Percentiles rank a stretch among this genome's conserved stretches.
Conservation (phyloP, 1,140 invertebrate genomes). For the Pinna nobilis region DNA sequence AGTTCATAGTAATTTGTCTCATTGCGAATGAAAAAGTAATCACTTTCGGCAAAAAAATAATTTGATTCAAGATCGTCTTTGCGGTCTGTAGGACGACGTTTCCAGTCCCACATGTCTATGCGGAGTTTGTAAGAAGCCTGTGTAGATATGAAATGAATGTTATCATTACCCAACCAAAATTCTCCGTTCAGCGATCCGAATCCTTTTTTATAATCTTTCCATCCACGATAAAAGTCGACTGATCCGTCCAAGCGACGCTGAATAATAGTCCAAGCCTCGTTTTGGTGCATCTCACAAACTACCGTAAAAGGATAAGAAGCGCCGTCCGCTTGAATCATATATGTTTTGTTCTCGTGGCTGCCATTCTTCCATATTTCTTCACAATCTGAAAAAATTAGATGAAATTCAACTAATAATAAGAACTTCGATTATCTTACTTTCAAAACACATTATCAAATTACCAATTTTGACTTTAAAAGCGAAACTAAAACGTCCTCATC, state of each 20-base stretch:
- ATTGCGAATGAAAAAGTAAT: constrained; percentile 36
- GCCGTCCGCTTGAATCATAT: constrained; percentile 82
- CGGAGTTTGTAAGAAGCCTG: constrained; percentile 87
- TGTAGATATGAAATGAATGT: constrained; percentile 71
- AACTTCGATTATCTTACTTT: too few relatives aligned
- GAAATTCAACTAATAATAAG: too few relatives aligned
- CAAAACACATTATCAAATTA: too few relatives aligned
- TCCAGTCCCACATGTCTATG: constrained; percentile 95
- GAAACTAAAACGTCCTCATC: too few relatives aligned
- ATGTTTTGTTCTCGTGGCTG: constrained; percentile 75
- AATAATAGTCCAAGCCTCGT: constrained; percentile 88
- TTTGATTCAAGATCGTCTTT: not conserved
- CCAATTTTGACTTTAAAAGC: too few relatives aligned
- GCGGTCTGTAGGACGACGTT: constrained; percentile 75
- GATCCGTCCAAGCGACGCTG: constrained; percentile 85
- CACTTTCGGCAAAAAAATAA: constrained; percentile 45
- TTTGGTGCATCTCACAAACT: constrained; percentile 87
- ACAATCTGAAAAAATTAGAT: constrained; percentile 54
- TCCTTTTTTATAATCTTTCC: constrained; percentile 94
- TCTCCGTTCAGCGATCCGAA: constrained; percentile 89
- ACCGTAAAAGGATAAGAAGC: constrained; percentile 83
- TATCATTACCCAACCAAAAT: constrained; percentile 76
- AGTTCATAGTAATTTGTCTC: constrained; percentile 37
- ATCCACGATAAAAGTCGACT: constrained; percentile 90
- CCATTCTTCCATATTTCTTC: constrained; percentile 36